Base-by-base conservation (phyloP, 2,797 vertebrate genomes). In the Melopsittacus undulatus region DNA sequence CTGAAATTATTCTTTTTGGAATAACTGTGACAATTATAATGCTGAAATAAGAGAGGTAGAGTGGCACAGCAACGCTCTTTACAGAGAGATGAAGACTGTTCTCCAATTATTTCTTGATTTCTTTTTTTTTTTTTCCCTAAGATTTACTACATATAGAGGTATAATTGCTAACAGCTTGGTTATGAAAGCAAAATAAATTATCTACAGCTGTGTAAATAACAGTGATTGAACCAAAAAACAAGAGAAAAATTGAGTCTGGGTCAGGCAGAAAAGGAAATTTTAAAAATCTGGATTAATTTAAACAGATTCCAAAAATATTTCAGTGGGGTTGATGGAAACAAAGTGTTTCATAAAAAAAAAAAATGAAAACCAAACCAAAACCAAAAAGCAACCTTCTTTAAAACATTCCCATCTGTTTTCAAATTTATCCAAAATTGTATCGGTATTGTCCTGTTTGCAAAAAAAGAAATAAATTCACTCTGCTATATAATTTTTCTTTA, bases 181-280 rank as follows among this genome's bases (percentile, higher is more conserved):
- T 85, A 72, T 75, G 52, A 90, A 83, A 94, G 34, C 18, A 77
- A 93, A 92, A 82, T 87, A 57, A 79, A 79, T 82, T 59, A 86
- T n/a, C 23, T 67, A 43, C 19, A 70, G 30, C 52, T 75, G 57
- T 61, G 40, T 75, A 78, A 89, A 80, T 81, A 48, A 21, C 8
- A 69, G 7, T 66, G 36, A 23, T 12, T 57, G 36, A 82, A 75
- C 20, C 8, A 40, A 69, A 27, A 75, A 66, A 57, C 19, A 36
- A 22, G 4, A 7, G 3, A 6, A 27, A 83, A 75, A 72, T 57
- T 20, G 84, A 74, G 42, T 67, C 43, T 89, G 29, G 16, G 13
- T 87, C 22, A 85, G 38, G 7, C 2, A 85, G 30, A 85, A 85
- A 75, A 16, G 2, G 20, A 80, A 80, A 30, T 49, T 92, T 91